Evolutionary conservation across 92 coral and sea anemone genomes (phyloP).

Genomic region (Meandrina meandrites): DNA sequence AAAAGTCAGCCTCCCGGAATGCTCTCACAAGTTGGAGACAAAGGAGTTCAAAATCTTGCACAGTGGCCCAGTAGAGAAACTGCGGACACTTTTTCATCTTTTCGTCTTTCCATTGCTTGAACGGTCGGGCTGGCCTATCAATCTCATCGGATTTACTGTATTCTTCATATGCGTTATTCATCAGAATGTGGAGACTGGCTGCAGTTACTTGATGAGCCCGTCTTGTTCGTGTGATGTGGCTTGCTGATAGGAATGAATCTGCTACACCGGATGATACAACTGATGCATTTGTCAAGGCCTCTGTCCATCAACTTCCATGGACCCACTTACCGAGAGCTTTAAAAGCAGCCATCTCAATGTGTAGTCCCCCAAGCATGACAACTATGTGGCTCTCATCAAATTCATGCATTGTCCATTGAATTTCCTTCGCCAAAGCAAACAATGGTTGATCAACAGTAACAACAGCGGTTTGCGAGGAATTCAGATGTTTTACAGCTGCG

Average conservation of each 20-base stretch:
- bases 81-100: conserved; percentile 40
- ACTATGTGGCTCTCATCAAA: conserved; percentile 46
- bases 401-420: conserved; percentile 43
- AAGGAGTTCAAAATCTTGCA: conserved; percentile 36
- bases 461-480: conserved; percentile 52
- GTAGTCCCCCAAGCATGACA: conserved; percentile 53
- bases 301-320: conserved; percentile 48
- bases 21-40: conserved; percentile 50
- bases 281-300: conserved; percentile 38
- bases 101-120: conserved; percentile 43
- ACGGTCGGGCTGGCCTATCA: conserved; percentile 24
- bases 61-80: conserved; percentile 45
- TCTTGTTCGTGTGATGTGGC: conserved; percentile 63
- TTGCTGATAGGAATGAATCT: conserved; percentile 60
- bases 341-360: conserved; percentile 55
- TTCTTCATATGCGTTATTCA: conserved; percentile 39
- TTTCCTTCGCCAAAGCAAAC: conserved; percentile 49
- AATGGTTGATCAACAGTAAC: conserved; percentile 50
- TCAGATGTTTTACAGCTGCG: conserved; percentile 36
- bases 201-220: conserved; percentile 71
- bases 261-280: conserved; percentile 50
- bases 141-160: conserved; percentile 40
- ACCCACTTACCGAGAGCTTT: conserved; percentile 57
- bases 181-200: conserved; percentile 52
- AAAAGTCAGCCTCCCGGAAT: conserved; percentile 36